These are phyloP conservation scores for Diplolepis rosae DNA, from an alignment of 2,888 invertebrate species.

Conservation along the genomic window DNA sequence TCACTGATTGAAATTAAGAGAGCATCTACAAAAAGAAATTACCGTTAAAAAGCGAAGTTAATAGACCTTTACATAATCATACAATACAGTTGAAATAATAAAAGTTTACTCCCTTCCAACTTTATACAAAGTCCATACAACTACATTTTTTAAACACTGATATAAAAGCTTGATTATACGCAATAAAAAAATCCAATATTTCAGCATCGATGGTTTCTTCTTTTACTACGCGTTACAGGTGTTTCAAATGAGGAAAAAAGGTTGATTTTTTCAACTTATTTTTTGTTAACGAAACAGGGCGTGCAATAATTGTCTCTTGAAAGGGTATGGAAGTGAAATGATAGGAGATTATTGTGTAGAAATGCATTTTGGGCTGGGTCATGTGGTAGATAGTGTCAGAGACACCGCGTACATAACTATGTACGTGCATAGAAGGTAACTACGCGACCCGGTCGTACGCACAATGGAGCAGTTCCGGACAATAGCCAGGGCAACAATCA, in stretches of 20 bases:
- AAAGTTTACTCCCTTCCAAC: no score
- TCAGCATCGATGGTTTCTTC: no score
- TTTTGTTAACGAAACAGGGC: not conserved
- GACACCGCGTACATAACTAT: conserved; percentile 28
- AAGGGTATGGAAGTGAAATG: conserved; percentile 17
- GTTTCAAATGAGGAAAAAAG: conserved; percentile 3
- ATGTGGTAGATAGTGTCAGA: conserved; percentile 33
- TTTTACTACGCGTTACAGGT: conserved; percentile 18
- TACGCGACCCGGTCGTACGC: conserved; percentile 39
- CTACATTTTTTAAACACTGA: not conserved
- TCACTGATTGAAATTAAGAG: no score
- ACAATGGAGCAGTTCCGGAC: conserved; percentile 68
- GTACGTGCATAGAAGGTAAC: conserved; percentile 23
- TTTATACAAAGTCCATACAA: no score
- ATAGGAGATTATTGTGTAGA: conserved; percentile 34
- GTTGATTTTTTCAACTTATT: not conserved
- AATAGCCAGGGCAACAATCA: conserved; percentile 72
- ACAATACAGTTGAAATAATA: no score
- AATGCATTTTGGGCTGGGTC: not conserved
- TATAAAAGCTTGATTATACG: not conserved
- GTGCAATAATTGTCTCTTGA: conserved; percentile 20
- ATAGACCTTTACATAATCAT: no score
- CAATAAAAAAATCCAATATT: conserved; percentile 1
- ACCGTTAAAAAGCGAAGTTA: no score
- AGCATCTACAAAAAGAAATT: no score